Evolutionary conservation across 2,113 vertebrate genomes (phyloP).

Genomic region (Orientallactaga bullata): DNA sequence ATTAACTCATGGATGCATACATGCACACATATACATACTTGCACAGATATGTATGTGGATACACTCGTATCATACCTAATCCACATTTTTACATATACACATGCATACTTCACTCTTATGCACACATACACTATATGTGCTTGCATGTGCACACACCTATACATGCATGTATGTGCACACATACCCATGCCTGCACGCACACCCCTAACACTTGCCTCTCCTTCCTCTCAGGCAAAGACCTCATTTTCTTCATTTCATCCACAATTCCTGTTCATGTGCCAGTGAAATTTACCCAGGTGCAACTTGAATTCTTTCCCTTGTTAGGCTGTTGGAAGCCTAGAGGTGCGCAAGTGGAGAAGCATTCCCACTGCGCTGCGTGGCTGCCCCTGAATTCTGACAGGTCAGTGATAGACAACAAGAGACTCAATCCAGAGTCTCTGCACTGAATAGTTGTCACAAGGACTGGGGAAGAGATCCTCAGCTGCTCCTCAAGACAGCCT

Average conservation of each 20-base stretch:
- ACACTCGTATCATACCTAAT: neutral
- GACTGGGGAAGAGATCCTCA: neutral
- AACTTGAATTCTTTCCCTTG: neutral
- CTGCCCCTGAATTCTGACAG: neutral
- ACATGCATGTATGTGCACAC: neutral
- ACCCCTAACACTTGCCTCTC: neutral
- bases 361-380: neutral
- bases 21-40: neutral
- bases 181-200: fast-evolving
- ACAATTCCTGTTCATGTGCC: neutral
- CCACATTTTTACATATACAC: neutral
- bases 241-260: neutral
- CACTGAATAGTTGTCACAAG: neutral
- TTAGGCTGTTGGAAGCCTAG: neutral
- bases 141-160: neutral
- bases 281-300: neutral
- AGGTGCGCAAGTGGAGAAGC: neutral
- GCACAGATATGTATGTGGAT: no score
- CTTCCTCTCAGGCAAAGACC: neutral
- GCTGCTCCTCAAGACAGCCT: neutral
- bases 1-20: neutral
- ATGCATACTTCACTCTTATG: no score
- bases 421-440: neutral
- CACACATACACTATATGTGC: no score
- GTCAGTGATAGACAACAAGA: neutral